Evolutionary conservation across 2,797 vertebrate species (phyloP).

Genomic region (Benthosema pterotum): DNA sequence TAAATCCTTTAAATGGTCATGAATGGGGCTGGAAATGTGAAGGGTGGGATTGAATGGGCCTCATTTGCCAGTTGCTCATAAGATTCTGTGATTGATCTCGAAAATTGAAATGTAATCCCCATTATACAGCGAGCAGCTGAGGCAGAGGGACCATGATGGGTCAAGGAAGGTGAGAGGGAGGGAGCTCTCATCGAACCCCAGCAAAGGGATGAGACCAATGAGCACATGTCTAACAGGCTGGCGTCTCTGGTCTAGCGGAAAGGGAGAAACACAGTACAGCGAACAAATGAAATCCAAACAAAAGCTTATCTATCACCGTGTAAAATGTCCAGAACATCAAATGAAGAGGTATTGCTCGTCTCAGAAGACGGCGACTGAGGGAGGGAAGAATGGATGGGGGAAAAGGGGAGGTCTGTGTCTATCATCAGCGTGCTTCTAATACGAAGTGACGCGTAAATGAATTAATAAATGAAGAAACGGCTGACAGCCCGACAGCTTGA

Average conservation of each 20-base stretch:
- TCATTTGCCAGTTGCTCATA: constrained; percentile 52
- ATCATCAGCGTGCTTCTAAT: constrained; percentile 38
- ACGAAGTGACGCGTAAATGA: constrained; percentile 34
- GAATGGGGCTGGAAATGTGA: constrained; percentile 52
- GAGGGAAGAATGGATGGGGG: constrained; percentile 22
- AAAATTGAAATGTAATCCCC: constrained; percentile 72
- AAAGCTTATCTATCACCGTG: constrained; percentile 48
- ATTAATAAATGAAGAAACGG: constrained; percentile 43
- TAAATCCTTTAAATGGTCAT: constrained; percentile 59
- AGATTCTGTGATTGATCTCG: constrained; percentile 69
- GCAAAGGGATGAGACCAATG: constrained; percentile 68
- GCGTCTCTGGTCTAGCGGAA: constrained; percentile 60
- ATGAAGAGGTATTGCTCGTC: constrained; percentile 43
- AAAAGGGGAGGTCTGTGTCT: constrained; percentile 30
- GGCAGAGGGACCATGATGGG: constrained; percentile 39
- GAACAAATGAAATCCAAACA: constrained; percentile 51
- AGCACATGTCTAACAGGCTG: constrained; percentile 60
- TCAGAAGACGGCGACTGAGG: constrained; percentile 23
- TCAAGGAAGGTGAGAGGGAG: constrained; percentile 57
- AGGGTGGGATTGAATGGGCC: constrained; percentile 45
- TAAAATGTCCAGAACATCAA: constrained; percentile 49
- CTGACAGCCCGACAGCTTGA: constrained; percentile 50
- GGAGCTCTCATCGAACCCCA: constrained; percentile 60
- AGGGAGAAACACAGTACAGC: constrained; percentile 27
- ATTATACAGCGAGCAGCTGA: constrained; percentile 59